Base-by-base conservation (phyloP, 2,797 vertebrate species). In the Falco concolor region DNA sequence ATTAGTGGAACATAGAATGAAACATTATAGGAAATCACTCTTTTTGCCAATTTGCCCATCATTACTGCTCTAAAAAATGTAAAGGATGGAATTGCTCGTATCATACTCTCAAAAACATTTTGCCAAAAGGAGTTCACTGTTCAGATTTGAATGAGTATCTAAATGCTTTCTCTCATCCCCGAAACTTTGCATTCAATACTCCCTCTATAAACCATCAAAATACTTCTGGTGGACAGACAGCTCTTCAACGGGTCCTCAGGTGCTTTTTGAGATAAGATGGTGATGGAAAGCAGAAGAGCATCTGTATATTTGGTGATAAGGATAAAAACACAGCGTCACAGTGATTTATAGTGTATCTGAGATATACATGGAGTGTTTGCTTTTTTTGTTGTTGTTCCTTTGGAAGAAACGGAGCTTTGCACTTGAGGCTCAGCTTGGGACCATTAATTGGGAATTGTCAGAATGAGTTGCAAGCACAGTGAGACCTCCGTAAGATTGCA, bases 231-330 rank as follows among this genome's bases (percentile, higher is more conserved):
- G 54, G 49, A 68, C 45, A 80, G 40, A 59, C 12, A 70, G 23
- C 3, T 28, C 21, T 87, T 93, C 70, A 83, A 11, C 27, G 44
- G 22, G 10, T 77, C 79, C 80, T 84, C 64, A 84, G 75, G 75
- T 95, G 67, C 15, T 94, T 96, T 96, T 81, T 45, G 67, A 80
- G 90, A 89, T 94, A 96, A 96, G 61, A 44, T 34, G 52, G 65
- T 94, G 75, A 60, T 67, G 54, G 40, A 90, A 93, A 76, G 47
- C 56, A 83, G 81, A 68, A 94, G 13, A 87, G 30, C 25, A 63
- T 60, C 69, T 87, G 59, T 85, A 53, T 52, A 82, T 60, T 53
- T 50, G 40, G 24, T 82, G 79, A 93, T 95, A 92, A 61, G 81
- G 63, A 57, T 96, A 84, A 95, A 81, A 92, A 68, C 28, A 85